A percentile compares a stretch with the other conserved stretches of the same genome.
Conservation (phyloP, 2,888 invertebrate genomes). For the Lumbricus terrestris region DNA sequence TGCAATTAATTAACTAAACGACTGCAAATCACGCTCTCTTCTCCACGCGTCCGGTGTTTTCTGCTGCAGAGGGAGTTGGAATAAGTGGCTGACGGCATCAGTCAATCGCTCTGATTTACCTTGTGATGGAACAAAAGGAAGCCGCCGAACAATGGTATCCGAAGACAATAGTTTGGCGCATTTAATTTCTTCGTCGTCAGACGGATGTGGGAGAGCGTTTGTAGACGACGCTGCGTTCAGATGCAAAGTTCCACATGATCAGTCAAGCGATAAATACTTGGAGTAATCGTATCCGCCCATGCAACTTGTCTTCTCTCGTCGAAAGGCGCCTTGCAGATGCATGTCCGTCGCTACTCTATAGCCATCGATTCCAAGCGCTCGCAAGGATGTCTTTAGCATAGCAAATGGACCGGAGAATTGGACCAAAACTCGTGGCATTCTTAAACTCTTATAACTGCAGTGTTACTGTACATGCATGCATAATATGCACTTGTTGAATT, state of each 20-base stretch:
- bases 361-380: not conserved
- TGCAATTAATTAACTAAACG: not conserved
- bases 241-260: not conserved
- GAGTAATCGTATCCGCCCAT: constrained; percentile 3
- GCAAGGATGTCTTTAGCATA: not conserved
- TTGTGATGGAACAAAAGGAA: not conserved
- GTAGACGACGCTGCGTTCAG: not conserved
- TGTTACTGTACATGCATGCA: too few species aligned
- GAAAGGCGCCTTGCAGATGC: constrained; percentile 3
- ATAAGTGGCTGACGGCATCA: not conserved
- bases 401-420: not conserved
- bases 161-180: not conserved
- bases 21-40: not conserved
- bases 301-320: not conserved
- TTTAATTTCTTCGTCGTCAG: not conserved
- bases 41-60: not conserved
- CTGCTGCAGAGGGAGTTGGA: not conserved
- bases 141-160: not conserved
- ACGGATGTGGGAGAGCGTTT: not conserved
- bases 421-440: not conserved
- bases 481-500: too few species aligned
- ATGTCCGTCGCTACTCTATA: not conserved
- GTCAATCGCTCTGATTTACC: not conserved
- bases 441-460: not conserved
- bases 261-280: constrained; percentile 3